Evolutionary conservation across 2,113 vertebrate genomes (phyloP).

Genomic region (Butorides virescens): DNA sequence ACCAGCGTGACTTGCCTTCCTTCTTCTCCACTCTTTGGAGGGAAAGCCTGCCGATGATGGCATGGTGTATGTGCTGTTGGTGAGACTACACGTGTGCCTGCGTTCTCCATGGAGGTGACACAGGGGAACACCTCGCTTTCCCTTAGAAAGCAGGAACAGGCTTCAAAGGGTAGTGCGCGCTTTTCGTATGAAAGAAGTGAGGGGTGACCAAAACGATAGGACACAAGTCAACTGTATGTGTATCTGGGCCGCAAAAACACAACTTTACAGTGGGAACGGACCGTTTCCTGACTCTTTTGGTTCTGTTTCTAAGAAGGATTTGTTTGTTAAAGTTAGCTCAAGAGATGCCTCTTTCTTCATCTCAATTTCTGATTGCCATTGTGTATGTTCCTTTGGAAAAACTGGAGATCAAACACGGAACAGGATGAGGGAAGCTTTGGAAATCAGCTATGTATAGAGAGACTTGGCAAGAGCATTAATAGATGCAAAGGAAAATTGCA

Average conservation of each 20-base stretch:
- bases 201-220: not conserved
- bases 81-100: rapidly evolving
- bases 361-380: not conserved
- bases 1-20: not conserved
- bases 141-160: not conserved
- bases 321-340: not conserved
- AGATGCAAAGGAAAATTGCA: conserved; percentile 1
- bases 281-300: not conserved
- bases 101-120: not conserved
- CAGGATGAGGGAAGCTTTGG: not conserved
- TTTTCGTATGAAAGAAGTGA: not conserved
- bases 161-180: not conserved
- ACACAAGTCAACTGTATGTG: not conserved
- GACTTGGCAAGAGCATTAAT: conserved; percentile 16
- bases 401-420: not conserved
- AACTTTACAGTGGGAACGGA: not conserved
- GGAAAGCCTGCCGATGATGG: not conserved
- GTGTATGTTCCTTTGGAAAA: conserved; percentile 33
- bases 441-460: conserved; percentile 39
- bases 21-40: not conserved
- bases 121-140: not conserved
- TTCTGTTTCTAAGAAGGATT: not conserved
- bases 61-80: not conserved
- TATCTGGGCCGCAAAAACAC: not conserved
- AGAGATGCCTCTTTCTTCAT: not conserved